Evolutionary conservation across 1,140 invertebrate genomes (phyloP).

Genomic region (Drosophila biarmipes): DNA sequence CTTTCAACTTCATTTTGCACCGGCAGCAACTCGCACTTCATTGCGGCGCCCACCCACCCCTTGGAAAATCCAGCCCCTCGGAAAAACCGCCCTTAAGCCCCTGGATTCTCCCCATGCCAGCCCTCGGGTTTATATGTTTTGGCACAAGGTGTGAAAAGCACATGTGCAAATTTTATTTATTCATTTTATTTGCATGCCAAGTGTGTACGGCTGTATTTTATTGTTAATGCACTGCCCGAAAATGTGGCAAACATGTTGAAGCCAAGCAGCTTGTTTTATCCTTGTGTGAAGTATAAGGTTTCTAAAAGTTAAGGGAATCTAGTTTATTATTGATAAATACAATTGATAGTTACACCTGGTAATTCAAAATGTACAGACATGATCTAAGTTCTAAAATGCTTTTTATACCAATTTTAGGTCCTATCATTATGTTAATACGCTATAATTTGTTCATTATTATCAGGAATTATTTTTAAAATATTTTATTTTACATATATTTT

Average conservation of each 20-base stretch:
- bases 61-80: background rate
- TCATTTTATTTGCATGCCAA: slow-evolving; percentile 80
- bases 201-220: slow-evolving; percentile 44
- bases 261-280: too few species aligned
- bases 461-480: too few species aligned
- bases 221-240: slow-evolving; percentile 47
- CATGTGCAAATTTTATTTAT: slow-evolving; percentile 82
- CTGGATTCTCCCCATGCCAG: slow-evolving; percentile 21
- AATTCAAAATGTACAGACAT: too few species aligned
- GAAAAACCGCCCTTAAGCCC: background rate
- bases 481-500: too few species aligned
- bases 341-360: too few species aligned
- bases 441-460: too few species aligned
- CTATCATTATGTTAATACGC: too few species aligned
- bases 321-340: too few species aligned
- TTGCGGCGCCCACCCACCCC: slow-evolving; percentile 22
- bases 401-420: too few species aligned
- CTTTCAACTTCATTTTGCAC: slow-evolving; percentile 70
- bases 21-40: slow-evolving; percentile 70
- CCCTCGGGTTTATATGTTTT: slow-evolving; percentile 65
- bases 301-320: too few species aligned
- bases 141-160: slow-evolving; percentile 75
- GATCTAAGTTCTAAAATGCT: too few species aligned
- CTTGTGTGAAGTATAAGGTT: too few species aligned
- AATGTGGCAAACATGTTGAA: background rate